Conservation (phyloP, 2,797 vertebrate genomes). For the Ctenopoma kingsleyae region DNA sequence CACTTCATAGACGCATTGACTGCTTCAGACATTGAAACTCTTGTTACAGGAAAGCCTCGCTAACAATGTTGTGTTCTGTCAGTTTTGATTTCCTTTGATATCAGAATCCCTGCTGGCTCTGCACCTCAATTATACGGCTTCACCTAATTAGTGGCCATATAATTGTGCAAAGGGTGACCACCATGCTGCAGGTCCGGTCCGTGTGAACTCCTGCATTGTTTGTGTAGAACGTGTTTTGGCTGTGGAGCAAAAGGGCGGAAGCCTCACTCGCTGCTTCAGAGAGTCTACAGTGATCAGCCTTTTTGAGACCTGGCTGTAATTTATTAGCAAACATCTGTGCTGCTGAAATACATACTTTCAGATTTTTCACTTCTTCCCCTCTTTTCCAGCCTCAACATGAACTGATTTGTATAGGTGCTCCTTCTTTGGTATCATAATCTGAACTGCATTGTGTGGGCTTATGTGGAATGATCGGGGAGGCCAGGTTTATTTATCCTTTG, state of each 20-base stretch:
- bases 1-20: background rate
- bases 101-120: background rate
- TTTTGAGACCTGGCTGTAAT: conserved; percentile 70
- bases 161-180: conserved; percentile 28
- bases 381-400: conserved; percentile 54
- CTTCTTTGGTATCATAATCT: conserved; percentile 70
- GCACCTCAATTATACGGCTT: conserved; percentile 15
- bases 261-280: conserved; percentile 44
- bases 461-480: conserved; percentile 77
- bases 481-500: conserved; percentile 83
- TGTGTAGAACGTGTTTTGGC: conserved; percentile 70
- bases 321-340: conserved; percentile 80
- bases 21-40: conserved; percentile 9
- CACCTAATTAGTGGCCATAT: conserved; percentile 23
- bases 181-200: conserved; percentile 44
- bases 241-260: conserved; percentile 57
- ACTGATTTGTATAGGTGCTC: conserved; percentile 70
- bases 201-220: conserved; percentile 72
- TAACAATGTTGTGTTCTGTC: conserved; percentile 32
- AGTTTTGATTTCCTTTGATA: conserved; percentile 39
- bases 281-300: conserved; percentile 55
- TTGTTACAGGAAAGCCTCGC: conserved; percentile 21
- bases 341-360: conserved; percentile 74
- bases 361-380: conserved; percentile 50
- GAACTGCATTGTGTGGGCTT: conserved; percentile 73